Evolutionary conservation across 2,113 vertebrate genomes (phyloP).

Genomic region (Sterrhoptilus dennistouni): DNA sequence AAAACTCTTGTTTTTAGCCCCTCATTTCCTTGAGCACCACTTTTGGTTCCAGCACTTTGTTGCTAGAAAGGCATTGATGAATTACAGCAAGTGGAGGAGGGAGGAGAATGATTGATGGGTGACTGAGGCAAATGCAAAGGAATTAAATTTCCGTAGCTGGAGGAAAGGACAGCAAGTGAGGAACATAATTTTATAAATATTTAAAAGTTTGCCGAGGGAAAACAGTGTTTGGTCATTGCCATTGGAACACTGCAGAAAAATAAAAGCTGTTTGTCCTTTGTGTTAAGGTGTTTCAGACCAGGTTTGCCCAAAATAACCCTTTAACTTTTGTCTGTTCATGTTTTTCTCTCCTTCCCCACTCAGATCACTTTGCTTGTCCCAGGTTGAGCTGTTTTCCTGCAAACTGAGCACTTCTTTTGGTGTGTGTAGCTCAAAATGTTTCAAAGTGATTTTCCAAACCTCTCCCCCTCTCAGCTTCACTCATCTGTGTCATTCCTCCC

Average conservation of each 20-base stretch:
- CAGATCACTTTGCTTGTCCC: not conserved
- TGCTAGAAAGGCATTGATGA: slow-evolving; percentile 6
- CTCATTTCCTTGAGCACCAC: not conserved
- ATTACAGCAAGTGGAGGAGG: not conserved
- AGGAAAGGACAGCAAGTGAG: not conserved
- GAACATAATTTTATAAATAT: not conserved
- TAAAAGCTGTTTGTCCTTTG: not conserved
- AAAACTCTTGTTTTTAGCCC: not conserved
- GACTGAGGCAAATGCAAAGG: not conserved
- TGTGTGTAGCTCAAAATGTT: not conserved
- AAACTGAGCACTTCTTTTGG: not conserved
- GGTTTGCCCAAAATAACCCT: not conserved
- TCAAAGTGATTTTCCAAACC: not conserved
- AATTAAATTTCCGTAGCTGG: not conserved
- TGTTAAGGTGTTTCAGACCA: not conserved
- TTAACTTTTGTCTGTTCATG: fast-evolving
- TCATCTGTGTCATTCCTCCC: not conserved
- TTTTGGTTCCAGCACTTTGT: not conserved
- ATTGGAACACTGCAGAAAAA: not conserved
- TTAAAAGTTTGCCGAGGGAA: not conserved
- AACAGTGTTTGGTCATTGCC: not conserved
- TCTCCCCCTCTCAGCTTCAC: not conserved
- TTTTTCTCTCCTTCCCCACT: not conserved
- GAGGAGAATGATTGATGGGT: slow-evolving; percentile 1
- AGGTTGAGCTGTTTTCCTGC: not conserved